These are phyloP conservation scores for Turnix velox DNA, from an alignment of 2,113 vertebrate species.

Conservation along the genomic window DNA sequence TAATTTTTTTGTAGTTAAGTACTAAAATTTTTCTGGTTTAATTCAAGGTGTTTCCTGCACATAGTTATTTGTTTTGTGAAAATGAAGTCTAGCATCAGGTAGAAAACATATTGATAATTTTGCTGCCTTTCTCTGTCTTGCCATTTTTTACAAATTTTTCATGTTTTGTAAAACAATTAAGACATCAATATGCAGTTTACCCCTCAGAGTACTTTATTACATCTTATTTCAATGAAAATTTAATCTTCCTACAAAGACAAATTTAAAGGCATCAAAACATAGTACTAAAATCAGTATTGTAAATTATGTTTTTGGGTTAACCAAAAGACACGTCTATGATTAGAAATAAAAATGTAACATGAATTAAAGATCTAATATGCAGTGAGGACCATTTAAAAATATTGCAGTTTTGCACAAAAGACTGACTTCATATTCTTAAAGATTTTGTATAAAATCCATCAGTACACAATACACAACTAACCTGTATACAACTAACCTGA, in stretches of 20 bases:
- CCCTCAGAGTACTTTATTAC: neutral
- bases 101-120: neutral
- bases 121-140: neutral
- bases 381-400: neutral
- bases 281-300: neutral
- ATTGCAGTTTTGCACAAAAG: neutral
- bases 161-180: neutral
- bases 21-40: neutral
- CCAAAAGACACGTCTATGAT: neutral
- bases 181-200: neutral
- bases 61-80: neutral
- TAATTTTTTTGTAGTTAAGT: neutral
- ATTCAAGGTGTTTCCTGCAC: neutral
- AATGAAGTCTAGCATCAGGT: neutral
- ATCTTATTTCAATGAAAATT: neutral
- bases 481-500: neutral
- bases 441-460: neutral
- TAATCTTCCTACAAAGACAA: neutral
- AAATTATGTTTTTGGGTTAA: neutral
- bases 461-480: neutral
- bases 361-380: neutral
- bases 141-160: neutral
- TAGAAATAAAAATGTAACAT: neutral
- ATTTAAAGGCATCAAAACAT: neutral
- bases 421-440: neutral